Base-by-base conservation (phyloP, 2,888 invertebrate species). In the Drosophila helvetica region DNA sequence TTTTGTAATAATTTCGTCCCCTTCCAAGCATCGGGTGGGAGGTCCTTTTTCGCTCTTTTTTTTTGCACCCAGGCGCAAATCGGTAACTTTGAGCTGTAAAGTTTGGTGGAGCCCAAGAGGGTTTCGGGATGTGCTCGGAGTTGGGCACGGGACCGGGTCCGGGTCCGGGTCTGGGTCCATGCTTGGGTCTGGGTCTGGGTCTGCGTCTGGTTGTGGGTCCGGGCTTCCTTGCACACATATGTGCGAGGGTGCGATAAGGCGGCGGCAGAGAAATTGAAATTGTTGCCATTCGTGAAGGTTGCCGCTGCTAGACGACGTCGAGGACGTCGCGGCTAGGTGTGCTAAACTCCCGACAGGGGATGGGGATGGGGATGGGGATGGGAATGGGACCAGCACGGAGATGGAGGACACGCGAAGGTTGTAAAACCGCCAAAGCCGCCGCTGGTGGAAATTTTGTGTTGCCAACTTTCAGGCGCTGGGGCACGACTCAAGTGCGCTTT, bases 211-310 rank as follows among this genome's bases (percentile, higher is more conserved):
- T 22, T 33, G 17, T 25, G 50, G 27, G 57, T 46, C 33, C 52
- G 18, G 8, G 42, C 64, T 12, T 46, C 33, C 42, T 18, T 18
- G 67, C 65, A 58, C 78, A 85, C 89, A 86, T 88, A 84, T 89
- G 83, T 84, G 83, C 89, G 79, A 74, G 88, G 73, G 80, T 77
- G 89, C 83, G 84, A 84, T 89, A 84, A 84, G 89, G 83, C 89
- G 89, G 83, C 89, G 87, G 79, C 81, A 85, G 79, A 79, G 77
- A 89, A 87, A 84, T 89, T 89, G 89, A 89, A 84, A 84, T 89
- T 84, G 89, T 84, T 88, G 82, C 83, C 89, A 75, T 89, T 89
- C 85, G 83, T 74, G 83, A 83, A 83, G 89, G 89, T 89, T 89
- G 89, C 82, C 86, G 69, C 76, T 55, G 88, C 83, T 87, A 83